Evolutionary conservation across 2,113 vertebrate species (phyloP).

Genomic region (Felis chaus): DNA sequence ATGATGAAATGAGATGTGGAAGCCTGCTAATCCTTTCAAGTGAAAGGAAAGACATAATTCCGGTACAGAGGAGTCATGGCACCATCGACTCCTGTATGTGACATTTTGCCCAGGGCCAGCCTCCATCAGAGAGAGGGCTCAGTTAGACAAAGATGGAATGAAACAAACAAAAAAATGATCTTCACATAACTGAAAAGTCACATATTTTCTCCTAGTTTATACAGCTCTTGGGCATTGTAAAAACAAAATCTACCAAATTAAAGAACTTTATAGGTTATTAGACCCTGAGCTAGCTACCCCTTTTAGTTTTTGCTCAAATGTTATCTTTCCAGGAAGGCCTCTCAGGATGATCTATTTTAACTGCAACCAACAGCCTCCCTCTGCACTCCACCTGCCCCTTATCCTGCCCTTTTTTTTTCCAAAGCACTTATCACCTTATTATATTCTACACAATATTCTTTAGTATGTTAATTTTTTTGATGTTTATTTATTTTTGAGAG

Average conservation of each 20-base stretch:
- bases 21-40: not conserved
- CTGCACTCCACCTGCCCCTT: not conserved
- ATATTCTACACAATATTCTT: not conserved
- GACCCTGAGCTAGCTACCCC: not conserved
- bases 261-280: not conserved
- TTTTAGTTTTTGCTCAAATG: not conserved
- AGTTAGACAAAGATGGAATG: not conserved
- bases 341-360: not conserved
- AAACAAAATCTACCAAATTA: not conserved
- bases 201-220: not conserved
- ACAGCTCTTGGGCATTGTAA: not conserved
- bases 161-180: not conserved
- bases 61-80: rapidly evolving
- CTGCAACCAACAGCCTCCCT: not conserved
- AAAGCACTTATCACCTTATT: not conserved
- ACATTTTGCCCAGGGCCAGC: not conserved
- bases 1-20: not conserved
- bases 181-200: not conserved
- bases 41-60: not conserved
- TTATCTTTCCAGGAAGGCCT: not conserved
- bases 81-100: rapidly evolving
- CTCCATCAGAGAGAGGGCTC: not conserved
- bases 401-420: not conserved
- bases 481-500: too few relatives aligned
- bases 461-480: too few relatives aligned